Conservation (phyloP, 2,888 invertebrate genomes). For the Horisme vitalbata region DNA sequence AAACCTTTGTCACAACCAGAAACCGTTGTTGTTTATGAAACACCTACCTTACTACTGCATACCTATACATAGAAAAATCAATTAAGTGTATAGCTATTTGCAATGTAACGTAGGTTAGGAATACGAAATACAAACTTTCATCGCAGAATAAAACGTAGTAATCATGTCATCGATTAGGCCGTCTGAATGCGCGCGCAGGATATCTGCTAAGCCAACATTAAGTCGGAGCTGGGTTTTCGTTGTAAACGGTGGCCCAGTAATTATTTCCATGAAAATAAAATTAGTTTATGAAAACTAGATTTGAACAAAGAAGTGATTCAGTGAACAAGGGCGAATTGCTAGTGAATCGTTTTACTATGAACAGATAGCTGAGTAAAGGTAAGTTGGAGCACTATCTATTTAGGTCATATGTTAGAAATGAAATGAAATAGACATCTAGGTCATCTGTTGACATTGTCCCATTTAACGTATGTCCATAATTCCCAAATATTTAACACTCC, state of each 20-base stretch:
- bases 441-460: too few relatives aligned
- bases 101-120: neutral
- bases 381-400: neutral
- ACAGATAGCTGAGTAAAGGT: conserved; percentile 7
- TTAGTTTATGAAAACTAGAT: too few relatives aligned
- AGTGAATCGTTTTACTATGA: conserved; percentile 5
- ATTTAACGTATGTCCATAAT: too few relatives aligned
- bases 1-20: too few relatives aligned
- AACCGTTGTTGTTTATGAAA: too few relatives aligned
- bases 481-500: too few relatives aligned
- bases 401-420: neutral
- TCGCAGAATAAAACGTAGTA: neutral
- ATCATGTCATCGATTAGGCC: conserved; percentile 21
- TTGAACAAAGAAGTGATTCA: too few relatives aligned
- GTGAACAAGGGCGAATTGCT: neutral
- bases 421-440: neutral
- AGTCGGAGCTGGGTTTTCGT: conserved; percentile 1
- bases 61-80: neutral
- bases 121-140: neutral
- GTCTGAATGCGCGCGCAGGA: conserved; percentile 21
- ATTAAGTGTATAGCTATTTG: neutral
- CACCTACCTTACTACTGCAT: too few relatives aligned
- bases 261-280: too few relatives aligned
- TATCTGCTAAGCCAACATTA: neutral
- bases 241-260: too few relatives aligned